A percentile compares a stretch with the other conserved stretches of the same genome.
These are phyloP conservation scores for Melipona beecheii DNA, from an alignment of 2,888 invertebrate genomes.

Conservation along the genomic window DNA sequence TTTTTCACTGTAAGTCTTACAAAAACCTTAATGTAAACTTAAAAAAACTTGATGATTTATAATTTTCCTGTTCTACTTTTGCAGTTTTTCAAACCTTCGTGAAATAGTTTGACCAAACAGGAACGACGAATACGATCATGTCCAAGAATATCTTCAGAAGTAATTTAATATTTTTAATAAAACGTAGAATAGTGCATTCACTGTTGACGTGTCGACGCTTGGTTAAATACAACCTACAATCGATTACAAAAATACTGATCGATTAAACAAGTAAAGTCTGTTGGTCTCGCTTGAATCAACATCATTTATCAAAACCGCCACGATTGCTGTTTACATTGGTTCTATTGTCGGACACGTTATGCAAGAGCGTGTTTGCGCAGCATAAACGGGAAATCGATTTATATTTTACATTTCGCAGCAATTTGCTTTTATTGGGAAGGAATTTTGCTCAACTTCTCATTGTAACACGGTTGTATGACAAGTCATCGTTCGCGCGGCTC, in stretches of 20 bases:
- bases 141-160: conserved; percentile 21
- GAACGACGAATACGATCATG: conserved; percentile 17
- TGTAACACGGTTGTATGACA: conserved; percentile 17
- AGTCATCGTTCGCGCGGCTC: conserved; percentile 1
- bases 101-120: neutral
- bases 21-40: neutral
- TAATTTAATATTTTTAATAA: neutral
- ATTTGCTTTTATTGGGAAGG: conserved; percentile 1
- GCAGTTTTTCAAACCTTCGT: neutral
- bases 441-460: conserved; percentile 34
- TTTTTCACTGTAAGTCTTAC: neutral
- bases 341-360: conserved; percentile 39
- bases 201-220: neutral
- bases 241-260: neutral
- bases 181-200: too few species aligned
- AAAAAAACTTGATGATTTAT: neutral
- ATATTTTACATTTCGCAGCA: conserved; percentile 47
- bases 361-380: conserved; percentile 31
- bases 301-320: conserved; percentile 26
- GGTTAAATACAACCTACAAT: neutral
- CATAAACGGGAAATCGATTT: conserved; percentile 43
- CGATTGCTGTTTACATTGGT: conserved; percentile 26
- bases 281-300: conserved; percentile 3
- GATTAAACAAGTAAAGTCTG: neutral
- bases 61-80: too few species aligned